Evolutionary conservation across 1,140 invertebrate species (phyloP), one percentile per base, ranked within the genome.

Genomic region (Aphelenchoides fujianensis): DNA sequence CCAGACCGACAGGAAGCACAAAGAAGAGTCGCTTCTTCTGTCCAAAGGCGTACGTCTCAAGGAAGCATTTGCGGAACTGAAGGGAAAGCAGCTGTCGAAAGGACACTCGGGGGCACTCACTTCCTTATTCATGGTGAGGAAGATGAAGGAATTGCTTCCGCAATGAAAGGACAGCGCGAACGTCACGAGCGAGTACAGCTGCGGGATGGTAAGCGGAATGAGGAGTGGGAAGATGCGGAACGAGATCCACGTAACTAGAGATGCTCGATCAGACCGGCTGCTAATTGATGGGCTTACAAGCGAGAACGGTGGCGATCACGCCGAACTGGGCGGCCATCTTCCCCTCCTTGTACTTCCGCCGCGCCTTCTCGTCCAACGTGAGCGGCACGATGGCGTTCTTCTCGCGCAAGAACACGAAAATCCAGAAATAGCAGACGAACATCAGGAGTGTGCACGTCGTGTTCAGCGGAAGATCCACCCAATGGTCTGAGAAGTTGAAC

Each of bases 121-220:
- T 61, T 66, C 62, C 23, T 52, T 5, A 19, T 66, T 66, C 62
- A 66, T 48, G 5, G 62, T 66, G 34, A 66, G 27, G 67, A 59
- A 66, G n/a, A 66, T 66, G 19, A 66, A 66, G n/a, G 62, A 48
- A 67, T 66, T 66, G 27, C 34, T 59, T 52, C 5, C 31, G 27
- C 62, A 66, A 19, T 66, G 62, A 48, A 66, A 7, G 34, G 5
- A 7, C 16, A 48, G 5, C 5, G 5, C 31, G 16, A 66, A 16
- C 27, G 62, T 66, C 7, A 36, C 19, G n/a, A 66, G 23, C 7
- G 5, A 52, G 62, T 66, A 66, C 16, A 66, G 30, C 27, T 66
- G 34, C 23, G 62, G 62, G 67, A 66, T 66, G 16, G 5, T 19
- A 7, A 5, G 3, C 7, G 62, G 62, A 55, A 66, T 7, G 7